Conservation (phyloP, 2,113 vertebrate species). For the Limanda limanda region DNA sequence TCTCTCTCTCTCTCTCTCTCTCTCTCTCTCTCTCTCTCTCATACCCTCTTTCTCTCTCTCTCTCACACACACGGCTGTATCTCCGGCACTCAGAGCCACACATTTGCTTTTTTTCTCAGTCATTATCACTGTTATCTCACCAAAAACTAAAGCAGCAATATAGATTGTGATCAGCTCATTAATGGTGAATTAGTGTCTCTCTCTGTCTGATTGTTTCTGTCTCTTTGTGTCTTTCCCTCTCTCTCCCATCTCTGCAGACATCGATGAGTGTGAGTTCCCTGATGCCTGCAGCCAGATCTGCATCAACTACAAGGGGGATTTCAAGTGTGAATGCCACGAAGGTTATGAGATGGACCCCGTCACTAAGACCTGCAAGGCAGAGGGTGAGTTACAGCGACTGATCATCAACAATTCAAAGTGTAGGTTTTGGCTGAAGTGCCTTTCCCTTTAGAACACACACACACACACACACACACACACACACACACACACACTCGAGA, state of each 20-base stretch:
- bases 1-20: neutral
- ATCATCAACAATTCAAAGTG: neutral
- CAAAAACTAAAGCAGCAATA: neutral
- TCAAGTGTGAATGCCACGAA: slow-evolving; percentile 94
- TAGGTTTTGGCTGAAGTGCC: neutral
- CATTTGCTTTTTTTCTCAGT: slow-evolving; percentile 5
- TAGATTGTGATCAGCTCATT: neutral
- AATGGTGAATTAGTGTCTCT: slow-evolving; percentile 14
- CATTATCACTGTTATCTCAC: neutral
- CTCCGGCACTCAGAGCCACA: neutral
- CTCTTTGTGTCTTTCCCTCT: slow-evolving; percentile 60
- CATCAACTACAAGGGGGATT: slow-evolving; percentile 97
- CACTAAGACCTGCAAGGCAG: slow-evolving; percentile 95
- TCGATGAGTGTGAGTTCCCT: slow-evolving; percentile 93
- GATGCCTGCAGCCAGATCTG: slow-evolving; percentile 96
- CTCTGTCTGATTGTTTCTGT: slow-evolving; percentile 52
- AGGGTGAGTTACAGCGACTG: slow-evolving; percentile 82
- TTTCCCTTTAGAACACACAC: too few species aligned
- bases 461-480: too few species aligned
- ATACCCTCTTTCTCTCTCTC: neutral
- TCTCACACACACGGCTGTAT: too few species aligned
- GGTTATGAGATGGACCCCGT: slow-evolving; percentile 95
- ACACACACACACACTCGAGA: too few species aligned
- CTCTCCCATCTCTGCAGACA: slow-evolving; percentile 85
- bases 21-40: neutral